Percentiles rank a stretch among this genome's conserved stretches.
Conservation (phyloP, 1,140 invertebrate genomes). For the Macrostomum lignano region DNA sequence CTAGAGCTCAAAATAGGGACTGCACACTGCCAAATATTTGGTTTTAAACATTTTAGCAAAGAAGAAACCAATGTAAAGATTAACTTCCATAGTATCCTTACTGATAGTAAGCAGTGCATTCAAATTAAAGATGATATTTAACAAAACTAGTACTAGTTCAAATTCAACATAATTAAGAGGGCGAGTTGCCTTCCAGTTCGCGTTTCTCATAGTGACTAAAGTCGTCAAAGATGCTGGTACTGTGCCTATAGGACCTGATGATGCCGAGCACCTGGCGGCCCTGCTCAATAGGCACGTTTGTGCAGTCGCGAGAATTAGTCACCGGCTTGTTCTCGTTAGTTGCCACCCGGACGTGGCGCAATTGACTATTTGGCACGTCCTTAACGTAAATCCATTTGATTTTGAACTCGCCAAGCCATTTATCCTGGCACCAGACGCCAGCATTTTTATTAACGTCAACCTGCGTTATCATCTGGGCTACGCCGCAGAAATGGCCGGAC, state of each 20-base stretch:
- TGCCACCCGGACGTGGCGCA: constrained; percentile 71
- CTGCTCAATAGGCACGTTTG: constrained; percentile 71
- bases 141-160: no score
- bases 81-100: no score
- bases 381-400: constrained; percentile 97
- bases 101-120: no score
- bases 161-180: no score
- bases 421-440: constrained; percentile 34
- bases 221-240: constrained; percentile 87
- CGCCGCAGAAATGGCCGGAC: constrained; percentile 86
- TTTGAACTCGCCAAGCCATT: constrained; percentile 47
- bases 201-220: constrained; percentile 82
- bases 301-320: constrained; percentile 86
- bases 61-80: no score
- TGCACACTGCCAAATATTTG: no score
- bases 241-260: constrained; percentile 55
- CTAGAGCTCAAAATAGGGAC: no score
- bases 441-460: constrained; percentile 46
- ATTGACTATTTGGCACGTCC: constrained; percentile 44
- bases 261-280: constrained; percentile 52
- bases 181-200: constrained; percentile 1
- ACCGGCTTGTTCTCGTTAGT: constrained; percentile 97
- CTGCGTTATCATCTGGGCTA: constrained; percentile 77
- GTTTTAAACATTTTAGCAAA: no score
- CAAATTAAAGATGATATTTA: no score